Percentiles rank a stretch among this genome's conserved stretches.
These are phyloP conservation scores for Drosophila sucinea DNA, from an alignment of 1,140 invertebrate genomes.

Conservation along the genomic window DNA sequence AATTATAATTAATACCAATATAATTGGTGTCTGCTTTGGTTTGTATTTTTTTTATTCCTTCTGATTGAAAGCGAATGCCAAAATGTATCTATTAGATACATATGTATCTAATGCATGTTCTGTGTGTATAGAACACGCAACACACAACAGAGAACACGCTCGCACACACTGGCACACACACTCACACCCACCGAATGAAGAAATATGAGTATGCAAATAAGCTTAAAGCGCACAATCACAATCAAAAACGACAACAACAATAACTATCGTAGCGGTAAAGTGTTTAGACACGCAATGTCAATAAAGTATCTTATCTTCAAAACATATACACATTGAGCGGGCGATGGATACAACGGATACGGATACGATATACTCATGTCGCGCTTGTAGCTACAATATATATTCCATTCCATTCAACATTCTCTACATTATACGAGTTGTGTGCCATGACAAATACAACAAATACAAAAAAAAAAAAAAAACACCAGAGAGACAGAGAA, in stretches of 20 bases:
- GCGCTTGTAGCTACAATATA: constrained; percentile 20
- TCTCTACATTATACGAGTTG: constrained; percentile 12
- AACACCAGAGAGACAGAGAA: too few relatives aligned
- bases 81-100: constrained; percentile 59
- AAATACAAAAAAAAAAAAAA: not conserved
- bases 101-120: constrained; percentile 37
- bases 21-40: not conserved
- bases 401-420: constrained; percentile 38
- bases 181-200: constrained; percentile 43
- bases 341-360: constrained; percentile 61
- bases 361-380: constrained; percentile 31
- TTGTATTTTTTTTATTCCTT: constrained; percentile 24
- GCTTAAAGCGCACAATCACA: constrained; percentile 80
- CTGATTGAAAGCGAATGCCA: constrained; percentile 49
- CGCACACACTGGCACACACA: constrained; percentile 44
- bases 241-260: constrained; percentile 69
- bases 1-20: constrained; percentile 47
- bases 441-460: constrained; percentile 40
- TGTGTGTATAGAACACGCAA: constrained; percentile 1
- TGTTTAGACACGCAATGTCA: constrained; percentile 80
- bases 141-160: constrained; percentile 23
- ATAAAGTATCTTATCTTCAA: constrained; percentile 76
- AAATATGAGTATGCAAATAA: constrained; percentile 78
- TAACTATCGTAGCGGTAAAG: constrained; percentile 76
- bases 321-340: constrained; percentile 50